Percentiles rank a stretch among this genome's conserved stretches.
Conservation (phyloP, 1,140 invertebrate species). For the Tetranychus cinnabarinus region DNA sequence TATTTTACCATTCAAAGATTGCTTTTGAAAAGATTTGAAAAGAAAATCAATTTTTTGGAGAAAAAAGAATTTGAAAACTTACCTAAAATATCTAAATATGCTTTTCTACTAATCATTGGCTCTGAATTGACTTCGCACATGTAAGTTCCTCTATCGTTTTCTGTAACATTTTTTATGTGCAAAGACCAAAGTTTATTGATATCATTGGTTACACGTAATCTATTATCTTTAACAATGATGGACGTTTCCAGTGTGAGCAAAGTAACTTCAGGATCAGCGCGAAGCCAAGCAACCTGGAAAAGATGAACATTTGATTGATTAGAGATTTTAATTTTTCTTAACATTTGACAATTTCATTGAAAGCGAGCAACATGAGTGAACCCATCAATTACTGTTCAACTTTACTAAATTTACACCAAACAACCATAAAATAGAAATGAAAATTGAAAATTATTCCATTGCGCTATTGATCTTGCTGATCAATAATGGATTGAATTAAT, state of each 20-base stretch:
- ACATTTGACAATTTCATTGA: not conserved
- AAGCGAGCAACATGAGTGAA: not conserved
- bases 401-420: not conserved
- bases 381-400: not conserved
- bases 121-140: conserved; percentile 92
- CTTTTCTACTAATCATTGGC: conserved; percentile 63
- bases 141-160: conserved; percentile 76
- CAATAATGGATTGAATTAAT: too few species aligned
- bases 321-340: not conserved
- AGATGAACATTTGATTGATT: not conserved
- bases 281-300: conserved; percentile 63
- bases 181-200: conserved; percentile 34
- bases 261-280: conserved; percentile 70
- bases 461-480: not conserved
- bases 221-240: conserved; percentile 63
- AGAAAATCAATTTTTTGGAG: too few species aligned
- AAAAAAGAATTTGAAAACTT: conserved; percentile 21
- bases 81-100: conserved; percentile 79
- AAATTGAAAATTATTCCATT: not conserved
- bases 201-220: conserved; percentile 50
- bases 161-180: conserved; percentile 66
- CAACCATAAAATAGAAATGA: not conserved
- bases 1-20: too few species aligned
- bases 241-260: conserved; percentile 45
- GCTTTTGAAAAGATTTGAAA: too few species aligned